Conservation (phyloP, 2,797 vertebrate genomes). For the Chrysolophus pictus region DNA sequence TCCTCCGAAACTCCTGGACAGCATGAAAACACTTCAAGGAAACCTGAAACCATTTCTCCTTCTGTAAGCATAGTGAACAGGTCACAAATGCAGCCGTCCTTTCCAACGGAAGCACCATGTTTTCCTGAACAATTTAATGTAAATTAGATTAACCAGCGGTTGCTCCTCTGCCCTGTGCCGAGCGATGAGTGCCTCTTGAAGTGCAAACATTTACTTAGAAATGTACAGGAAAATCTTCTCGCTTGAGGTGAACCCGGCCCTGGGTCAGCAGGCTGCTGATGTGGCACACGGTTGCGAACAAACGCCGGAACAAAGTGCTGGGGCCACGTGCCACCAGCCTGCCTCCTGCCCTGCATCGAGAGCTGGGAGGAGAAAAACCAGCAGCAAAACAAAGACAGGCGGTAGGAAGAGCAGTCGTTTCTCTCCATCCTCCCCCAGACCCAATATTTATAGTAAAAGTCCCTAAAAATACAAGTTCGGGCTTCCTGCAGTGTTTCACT, state of each 20-base stretch:
- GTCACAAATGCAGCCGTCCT: background rate
- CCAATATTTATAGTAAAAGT: slow-evolving; percentile 32
- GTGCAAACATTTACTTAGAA: background rate
- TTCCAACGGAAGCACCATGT: background rate
- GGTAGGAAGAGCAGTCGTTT: slow-evolving; percentile 26
- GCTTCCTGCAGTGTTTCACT: background rate
- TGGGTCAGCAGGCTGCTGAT: background rate
- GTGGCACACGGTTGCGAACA: background rate
- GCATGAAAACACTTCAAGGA: background rate
- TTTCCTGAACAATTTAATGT: background rate
- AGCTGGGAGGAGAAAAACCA: background rate
- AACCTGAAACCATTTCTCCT: background rate
- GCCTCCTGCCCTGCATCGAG: background rate
- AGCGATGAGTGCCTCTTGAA: background rate
- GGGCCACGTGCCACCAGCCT: background rate
- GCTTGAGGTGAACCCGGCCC: background rate
- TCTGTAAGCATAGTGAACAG: background rate
- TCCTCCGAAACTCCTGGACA: slow-evolving; percentile 3
- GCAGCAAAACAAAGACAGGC: slow-evolving; percentile 15
- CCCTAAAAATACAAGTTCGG: slow-evolving; percentile 37
- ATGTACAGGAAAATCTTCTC: background rate
- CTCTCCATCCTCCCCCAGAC: slow-evolving; percentile 1
- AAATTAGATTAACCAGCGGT: background rate
- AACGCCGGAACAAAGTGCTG: background rate
- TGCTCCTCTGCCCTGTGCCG: background rate